Evolutionary conservation across 2,113 vertebrate genomes (phyloP).

Genomic region (Drymodes brunneopygia): DNA sequence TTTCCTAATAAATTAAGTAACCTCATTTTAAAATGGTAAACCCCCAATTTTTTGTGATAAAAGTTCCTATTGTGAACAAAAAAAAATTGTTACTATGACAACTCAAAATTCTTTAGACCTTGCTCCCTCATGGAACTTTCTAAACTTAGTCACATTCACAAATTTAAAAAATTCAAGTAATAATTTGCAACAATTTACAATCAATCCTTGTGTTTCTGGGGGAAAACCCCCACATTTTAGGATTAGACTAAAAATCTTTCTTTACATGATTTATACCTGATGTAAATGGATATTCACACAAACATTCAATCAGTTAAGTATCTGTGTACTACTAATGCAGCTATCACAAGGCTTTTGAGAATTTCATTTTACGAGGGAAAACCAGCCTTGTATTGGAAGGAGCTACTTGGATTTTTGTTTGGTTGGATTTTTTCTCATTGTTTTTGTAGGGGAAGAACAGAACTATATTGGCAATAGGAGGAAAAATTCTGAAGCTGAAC

Average conservation of each 20-base stretch:
- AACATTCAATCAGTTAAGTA: not conserved
- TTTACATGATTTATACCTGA: not conserved
- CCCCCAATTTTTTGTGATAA: not conserved
- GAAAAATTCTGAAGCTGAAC: not conserved
- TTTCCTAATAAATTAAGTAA: not conserved
- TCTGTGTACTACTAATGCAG: not conserved
- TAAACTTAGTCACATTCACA: not conserved
- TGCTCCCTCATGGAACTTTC: not conserved
- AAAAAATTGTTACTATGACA: not conserved
- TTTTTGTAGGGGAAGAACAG: not conserved
- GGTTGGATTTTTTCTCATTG: rapidly evolving
- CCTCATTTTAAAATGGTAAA: not conserved
- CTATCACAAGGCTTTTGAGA: not conserved
- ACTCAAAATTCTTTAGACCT: not conserved
- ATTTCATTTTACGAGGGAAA: not conserved
- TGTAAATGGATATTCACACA: not conserved
- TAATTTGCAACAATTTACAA: not conserved
- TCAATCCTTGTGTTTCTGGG: not conserved
- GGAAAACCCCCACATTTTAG: rapidly evolving
- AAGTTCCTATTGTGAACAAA: not conserved
- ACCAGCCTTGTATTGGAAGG: not conserved
- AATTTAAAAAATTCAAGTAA: not conserved
- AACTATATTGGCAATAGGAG: not conserved
- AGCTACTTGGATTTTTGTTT: not conserved
- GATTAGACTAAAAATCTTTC: not conserved